Evolutionary conservation across 2,888 invertebrate species (phyloP), one percentile per base, ranked within the genome.

Genomic region (Lasioglossum leucozonium): DNA sequence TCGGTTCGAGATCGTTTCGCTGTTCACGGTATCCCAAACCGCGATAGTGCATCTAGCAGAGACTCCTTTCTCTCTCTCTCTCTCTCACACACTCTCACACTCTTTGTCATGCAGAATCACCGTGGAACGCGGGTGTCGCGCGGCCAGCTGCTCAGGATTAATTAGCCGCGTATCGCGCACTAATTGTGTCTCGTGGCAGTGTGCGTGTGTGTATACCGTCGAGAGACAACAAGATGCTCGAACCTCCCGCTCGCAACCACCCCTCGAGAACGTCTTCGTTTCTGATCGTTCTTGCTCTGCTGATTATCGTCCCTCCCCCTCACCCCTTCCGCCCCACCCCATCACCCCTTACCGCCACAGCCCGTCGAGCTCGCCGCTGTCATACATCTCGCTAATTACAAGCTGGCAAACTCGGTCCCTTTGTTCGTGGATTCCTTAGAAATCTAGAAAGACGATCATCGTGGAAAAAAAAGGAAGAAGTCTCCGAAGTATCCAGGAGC

Each of bases 121-220:
- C 55, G 55, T 34, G 37, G 37, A 34, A 34, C 34, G 34, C n/a
- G 40, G 69, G 40, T 40, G 69, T n/a, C 40, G 37, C 69, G 37
- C 37, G n/a, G 22, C 40, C 71, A 71, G 42, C 71, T 58, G 22
- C 75, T 44, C 77, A 16, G 22, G 26, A 55, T 82, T 79, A 82
- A 84, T 86, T 34, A 30, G 67, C 34, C 58, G 58, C 84, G 82
- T 77, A 44, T 80, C 77, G 72, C 72, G 67, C 69, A 58, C 55
- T 81, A 84, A 86, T 87, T 77, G 81, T 81, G 62, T 82, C 79
- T 73, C 73, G 77, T 58, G 77, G 51, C 67, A 62, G 65, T 65
- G 80, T 65, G 58, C 44, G 34, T 5, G 69, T 42, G 37, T 44
- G n/a, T 44, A n/a, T n/a, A 58, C 47, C 51, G 69, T 47, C 79